A percentile compares a stretch with the other conserved stretches of the same genome.
These are phyloP conservation scores for Trachops cirrhosus DNA, from an alignment of 2,797 vertebrate genomes.

Conservation along the genomic window DNA sequence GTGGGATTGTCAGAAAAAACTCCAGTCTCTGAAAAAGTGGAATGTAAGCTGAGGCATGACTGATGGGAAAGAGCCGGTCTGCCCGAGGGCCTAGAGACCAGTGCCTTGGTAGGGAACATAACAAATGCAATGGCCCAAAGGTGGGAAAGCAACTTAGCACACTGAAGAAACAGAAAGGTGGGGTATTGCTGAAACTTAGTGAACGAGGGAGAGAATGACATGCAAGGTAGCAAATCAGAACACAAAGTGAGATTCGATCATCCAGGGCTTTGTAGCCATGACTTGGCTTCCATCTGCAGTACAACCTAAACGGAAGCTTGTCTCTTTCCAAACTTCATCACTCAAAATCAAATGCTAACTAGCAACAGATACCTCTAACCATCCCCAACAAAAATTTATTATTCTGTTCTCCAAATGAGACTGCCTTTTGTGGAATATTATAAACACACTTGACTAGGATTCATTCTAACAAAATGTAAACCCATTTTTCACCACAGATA, in stretches of 20 bases:
- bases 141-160: neutral
- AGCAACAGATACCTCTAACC: neutral
- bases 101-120: neutral
- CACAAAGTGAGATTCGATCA: neutral
- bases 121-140: neutral
- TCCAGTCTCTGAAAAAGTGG: neutral
- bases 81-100: neutral
- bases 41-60: neutral
- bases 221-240: neutral
- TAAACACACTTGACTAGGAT: neutral
- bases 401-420: neutral
- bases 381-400: neutral
- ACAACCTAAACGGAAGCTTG: neutral
- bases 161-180: neutral
- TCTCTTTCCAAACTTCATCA: neutral
- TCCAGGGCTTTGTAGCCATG: neutral
- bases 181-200: neutral
- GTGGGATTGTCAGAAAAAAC: neutral
- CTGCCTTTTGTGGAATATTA: neutral
- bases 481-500: neutral
- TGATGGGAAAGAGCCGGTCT: neutral
- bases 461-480: slow-evolving; percentile 45
- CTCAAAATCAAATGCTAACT: neutral
- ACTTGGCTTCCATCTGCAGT: neutral
- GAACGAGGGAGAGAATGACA: neutral